A percentile compares a stretch with the other conserved stretches of the same genome.
Conservation (phyloP, 2,888 invertebrate species). For the Sericinus montela region DNA sequence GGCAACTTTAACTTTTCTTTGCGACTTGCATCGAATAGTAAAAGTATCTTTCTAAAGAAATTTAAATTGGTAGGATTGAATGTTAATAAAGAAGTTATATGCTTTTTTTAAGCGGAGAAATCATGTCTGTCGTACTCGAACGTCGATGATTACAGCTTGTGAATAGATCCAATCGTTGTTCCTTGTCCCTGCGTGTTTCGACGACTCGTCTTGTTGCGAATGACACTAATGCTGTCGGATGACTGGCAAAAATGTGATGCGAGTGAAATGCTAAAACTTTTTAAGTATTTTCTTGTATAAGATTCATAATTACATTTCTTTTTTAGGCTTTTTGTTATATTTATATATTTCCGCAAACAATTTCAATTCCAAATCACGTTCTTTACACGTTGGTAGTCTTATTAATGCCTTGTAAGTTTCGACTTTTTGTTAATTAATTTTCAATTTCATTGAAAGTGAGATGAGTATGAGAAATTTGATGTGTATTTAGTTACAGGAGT, state of each 20-base stretch:
- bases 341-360: no score
- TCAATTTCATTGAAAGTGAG: no score
- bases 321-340: no score
- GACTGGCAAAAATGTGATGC: slow-evolving; percentile 15
- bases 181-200: slow-evolving; percentile 21
- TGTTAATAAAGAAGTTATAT: neutral
- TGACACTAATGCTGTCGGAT: slow-evolving; percentile 18
- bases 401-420: no score
- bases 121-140: slow-evolving; percentile 20
- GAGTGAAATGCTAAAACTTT: slow-evolving; percentile 26
- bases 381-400: no score
- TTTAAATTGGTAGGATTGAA: slow-evolving; percentile 2
- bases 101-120: slow-evolving; percentile 3
- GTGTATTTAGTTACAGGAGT: no score
- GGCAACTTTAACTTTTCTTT: neutral
- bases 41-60: neutral
- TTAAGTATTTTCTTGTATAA: neutral
- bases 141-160: slow-evolving; percentile 26
- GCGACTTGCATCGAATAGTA: neutral
- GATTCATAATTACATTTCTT: no score
- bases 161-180: slow-evolving; percentile 20
- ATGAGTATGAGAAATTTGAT: no score
- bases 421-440: no score
- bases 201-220: slow-evolving; percentile 9
- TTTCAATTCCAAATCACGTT: no score